Conservation (phyloP, 2,113 vertebrate species). For the Mirza zaza region DNA sequence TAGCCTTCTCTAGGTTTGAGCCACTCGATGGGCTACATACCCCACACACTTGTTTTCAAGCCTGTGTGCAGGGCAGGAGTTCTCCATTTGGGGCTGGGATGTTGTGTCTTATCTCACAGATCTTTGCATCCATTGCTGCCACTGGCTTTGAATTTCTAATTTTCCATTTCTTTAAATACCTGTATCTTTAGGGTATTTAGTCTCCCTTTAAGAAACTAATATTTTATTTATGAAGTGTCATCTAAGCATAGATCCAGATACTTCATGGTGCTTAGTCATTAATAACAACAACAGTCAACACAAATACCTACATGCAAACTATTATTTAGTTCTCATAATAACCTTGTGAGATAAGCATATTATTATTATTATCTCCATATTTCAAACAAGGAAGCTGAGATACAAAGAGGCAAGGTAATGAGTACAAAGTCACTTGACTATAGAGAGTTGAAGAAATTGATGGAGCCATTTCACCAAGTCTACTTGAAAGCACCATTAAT, state of each 20-base stretch:
- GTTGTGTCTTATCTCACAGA: neutral
- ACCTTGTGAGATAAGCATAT: neutral
- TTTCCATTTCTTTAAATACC: slow-evolving; percentile 31
- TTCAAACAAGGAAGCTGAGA: slow-evolving; percentile 17
- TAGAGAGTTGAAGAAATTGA: neutral
- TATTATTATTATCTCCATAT: neutral
- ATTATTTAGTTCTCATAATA: neutral
- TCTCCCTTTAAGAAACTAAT: neutral
- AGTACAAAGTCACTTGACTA: neutral
- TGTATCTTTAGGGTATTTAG: neutral
- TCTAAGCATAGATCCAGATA: neutral
- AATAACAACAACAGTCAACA: neutral
- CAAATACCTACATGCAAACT: neutral
- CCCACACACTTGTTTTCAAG: neutral
- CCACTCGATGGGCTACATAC: neutral
- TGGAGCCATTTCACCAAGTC: neutral
- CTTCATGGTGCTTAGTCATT: neutral
- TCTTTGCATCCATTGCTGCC: neutral
- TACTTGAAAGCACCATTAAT: neutral
- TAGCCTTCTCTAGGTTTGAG: neutral
- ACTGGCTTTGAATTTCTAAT: slow-evolving; percentile 10
- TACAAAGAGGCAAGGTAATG: neutral
- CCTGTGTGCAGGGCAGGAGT: neutral
- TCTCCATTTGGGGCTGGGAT: neutral
- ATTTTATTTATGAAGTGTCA: slow-evolving; percentile 41